These are phyloP conservation scores for Drosophila pseudoananassae DNA, from an alignment of 1,140 invertebrate species.

Conservation along the genomic window DNA sequence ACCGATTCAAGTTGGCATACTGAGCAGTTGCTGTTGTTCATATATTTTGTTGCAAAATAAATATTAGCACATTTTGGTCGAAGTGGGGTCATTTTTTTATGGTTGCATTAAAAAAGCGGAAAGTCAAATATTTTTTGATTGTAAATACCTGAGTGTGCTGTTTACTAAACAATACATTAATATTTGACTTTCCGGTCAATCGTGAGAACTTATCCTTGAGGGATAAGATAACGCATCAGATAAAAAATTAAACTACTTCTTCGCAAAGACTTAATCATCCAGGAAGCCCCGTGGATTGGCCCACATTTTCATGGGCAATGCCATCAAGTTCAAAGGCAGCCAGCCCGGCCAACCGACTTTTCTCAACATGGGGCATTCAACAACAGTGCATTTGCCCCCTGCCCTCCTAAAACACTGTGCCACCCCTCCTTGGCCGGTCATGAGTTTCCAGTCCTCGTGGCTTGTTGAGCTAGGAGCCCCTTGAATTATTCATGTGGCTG, in stretches of 20 bases:
- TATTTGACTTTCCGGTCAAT: not conserved
- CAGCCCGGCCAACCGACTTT: slow-evolving; percentile 21
- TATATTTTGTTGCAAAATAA: slow-evolving; percentile 27
- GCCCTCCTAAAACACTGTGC: not conserved
- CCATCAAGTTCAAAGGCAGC: slow-evolving; percentile 52
- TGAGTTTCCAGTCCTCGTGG: slow-evolving; percentile 21
- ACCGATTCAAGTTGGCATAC: slow-evolving; percentile 17
- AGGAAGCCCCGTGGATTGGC: slow-evolving; percentile 5
- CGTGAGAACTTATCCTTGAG: not conserved
- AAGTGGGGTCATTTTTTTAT: not conserved
- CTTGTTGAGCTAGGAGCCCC: slow-evolving; percentile 34
- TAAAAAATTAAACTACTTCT: not conserved
- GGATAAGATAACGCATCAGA: not conserved
- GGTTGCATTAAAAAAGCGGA: not conserved
- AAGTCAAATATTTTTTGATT: slow-evolving; percentile 13
- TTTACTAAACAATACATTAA: not conserved
- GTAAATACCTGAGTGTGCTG: not conserved
- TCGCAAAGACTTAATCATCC: not conserved
- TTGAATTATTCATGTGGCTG: slow-evolving; percentile 60
- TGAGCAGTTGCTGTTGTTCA: slow-evolving; percentile 42
- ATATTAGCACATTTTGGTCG: slow-evolving; percentile 26
- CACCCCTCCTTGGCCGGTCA: not conserved
- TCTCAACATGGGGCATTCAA: slow-evolving; percentile 13
- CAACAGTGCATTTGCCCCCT: slow-evolving; percentile 18
- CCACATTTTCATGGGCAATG: slow-evolving; percentile 41